phyloP scores from a whole-genome alignment of 2,888 invertebrate genomes.

The Eurois occulta region DNA sequence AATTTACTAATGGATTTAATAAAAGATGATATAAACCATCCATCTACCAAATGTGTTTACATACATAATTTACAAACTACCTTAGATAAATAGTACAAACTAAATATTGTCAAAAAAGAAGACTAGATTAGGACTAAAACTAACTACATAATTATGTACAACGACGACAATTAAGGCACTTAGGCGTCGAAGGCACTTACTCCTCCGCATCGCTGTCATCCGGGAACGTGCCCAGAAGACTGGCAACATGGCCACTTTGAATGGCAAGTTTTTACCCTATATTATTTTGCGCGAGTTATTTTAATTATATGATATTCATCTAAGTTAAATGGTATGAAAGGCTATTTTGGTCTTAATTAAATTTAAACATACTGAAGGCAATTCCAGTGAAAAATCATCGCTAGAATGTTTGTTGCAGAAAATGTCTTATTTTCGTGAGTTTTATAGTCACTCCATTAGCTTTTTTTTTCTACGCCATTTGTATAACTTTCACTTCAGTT shows the following conservation, averaged over 20 bases:
- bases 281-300: too few species aligned
- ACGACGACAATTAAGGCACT: background rate
- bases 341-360: background rate
- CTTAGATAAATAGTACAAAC: background rate
- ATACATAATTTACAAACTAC: too few species aligned
- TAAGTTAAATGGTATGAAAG: background rate
- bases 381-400: background rate
- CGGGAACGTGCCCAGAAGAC: background rate
- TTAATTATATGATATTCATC: too few species aligned
- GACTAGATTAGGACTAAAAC: too few species aligned
- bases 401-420: background rate
- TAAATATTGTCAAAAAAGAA: background rate
- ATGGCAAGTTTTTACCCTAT: background rate
- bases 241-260: too few species aligned
- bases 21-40: too few species aligned
- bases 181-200: background rate
- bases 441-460: background rate
- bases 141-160: too few species aligned
- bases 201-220: background rate
- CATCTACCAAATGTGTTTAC: too few species aligned
- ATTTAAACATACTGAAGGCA: background rate
- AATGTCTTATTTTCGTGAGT: background rate
- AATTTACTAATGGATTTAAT: too few species aligned
- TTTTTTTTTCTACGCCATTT: background rate
- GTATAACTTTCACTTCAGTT: background rate